A percentile compares a stretch with the other conserved stretches of the same genome.
These are phyloP conservation scores for Temnothorax curvispinosus DNA, from an alignment of 1,140 invertebrate species.

Conservation along the genomic window DNA sequence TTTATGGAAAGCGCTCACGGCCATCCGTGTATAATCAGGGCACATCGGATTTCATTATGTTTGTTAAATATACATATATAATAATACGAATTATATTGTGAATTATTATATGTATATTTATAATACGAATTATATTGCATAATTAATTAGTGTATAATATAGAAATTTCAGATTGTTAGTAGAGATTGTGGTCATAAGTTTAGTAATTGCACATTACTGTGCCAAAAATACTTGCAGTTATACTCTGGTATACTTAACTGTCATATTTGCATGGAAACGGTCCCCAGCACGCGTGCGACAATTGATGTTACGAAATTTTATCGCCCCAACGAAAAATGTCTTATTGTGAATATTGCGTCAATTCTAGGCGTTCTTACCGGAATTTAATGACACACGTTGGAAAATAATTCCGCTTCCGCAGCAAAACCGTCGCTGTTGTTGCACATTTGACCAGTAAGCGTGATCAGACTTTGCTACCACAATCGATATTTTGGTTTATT, in stretches of 20 bases:
- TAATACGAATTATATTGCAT: neutral
- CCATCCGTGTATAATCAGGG: neutral
- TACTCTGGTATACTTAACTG: neutral
- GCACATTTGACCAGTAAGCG: neutral
- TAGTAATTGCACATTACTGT: neutral
- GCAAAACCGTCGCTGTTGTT: neutral
- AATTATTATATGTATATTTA: neutral
- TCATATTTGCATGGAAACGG: neutral
- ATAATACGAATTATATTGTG: neutral
- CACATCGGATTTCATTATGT: neutral
- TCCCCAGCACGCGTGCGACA: neutral
- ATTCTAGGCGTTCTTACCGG: neutral
- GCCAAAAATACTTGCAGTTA: neutral
- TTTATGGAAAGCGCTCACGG: neutral
- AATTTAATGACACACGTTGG: slow-evolving; percentile 33
- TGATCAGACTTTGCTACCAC: neutral
- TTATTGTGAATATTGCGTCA: neutral
- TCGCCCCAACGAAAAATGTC: neutral
- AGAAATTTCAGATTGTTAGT: neutral
- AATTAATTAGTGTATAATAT: slow-evolving; percentile 2
- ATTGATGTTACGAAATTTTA: slow-evolving; percentile 22
- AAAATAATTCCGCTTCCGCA: slow-evolving; percentile 1
- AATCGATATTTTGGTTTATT: slow-evolving; percentile 12
- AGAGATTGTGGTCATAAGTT: neutral
- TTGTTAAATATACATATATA: neutral